phyloP scores from a whole-genome alignment of 2,113 vertebrate species.

The Arothron firmamentum region DNA sequence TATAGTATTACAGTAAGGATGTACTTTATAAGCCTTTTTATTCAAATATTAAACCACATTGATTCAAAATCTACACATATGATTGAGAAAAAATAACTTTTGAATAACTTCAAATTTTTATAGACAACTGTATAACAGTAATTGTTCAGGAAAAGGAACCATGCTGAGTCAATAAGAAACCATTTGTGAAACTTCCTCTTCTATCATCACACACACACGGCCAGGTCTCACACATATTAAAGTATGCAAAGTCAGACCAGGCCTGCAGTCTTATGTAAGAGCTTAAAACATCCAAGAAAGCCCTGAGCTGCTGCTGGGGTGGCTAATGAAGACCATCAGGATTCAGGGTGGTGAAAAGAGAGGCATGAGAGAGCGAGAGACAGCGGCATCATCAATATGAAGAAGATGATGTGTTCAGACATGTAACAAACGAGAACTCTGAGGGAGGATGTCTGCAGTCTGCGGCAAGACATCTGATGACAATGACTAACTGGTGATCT shows the following conservation, averaged over 20 bases:
- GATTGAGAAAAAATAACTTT: too few species aligned
- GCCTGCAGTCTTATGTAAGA: constrained; percentile 59
- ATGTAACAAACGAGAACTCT: constrained; percentile 2
- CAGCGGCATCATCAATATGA: not conserved
- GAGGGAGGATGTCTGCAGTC: not conserved
- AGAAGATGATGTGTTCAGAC: not conserved
- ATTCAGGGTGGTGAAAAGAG: constrained; percentile 4
- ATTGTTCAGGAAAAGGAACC: too few species aligned
- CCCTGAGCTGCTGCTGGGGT: constrained; percentile 21
- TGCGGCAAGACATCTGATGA: not conserved
- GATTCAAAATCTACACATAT: too few species aligned
- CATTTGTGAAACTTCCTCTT: too few species aligned
- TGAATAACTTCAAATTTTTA: too few species aligned
- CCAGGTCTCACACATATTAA: not conserved
- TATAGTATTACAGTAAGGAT: too few species aligned
- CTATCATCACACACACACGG: not conserved
- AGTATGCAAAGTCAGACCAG: constrained; percentile 38
- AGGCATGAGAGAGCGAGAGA: constrained; percentile 4
- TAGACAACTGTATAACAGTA: too few species aligned
- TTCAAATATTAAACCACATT: too few species aligned
- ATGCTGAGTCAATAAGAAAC: too few species aligned
- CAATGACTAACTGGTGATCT: not conserved
- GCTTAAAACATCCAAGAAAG: constrained; percentile 40
- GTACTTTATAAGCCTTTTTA: too few species aligned
- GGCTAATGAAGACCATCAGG: constrained; percentile 14